Conservation (phyloP, 2,113 vertebrate genomes). For the Triplophysa siluroides region DNA sequence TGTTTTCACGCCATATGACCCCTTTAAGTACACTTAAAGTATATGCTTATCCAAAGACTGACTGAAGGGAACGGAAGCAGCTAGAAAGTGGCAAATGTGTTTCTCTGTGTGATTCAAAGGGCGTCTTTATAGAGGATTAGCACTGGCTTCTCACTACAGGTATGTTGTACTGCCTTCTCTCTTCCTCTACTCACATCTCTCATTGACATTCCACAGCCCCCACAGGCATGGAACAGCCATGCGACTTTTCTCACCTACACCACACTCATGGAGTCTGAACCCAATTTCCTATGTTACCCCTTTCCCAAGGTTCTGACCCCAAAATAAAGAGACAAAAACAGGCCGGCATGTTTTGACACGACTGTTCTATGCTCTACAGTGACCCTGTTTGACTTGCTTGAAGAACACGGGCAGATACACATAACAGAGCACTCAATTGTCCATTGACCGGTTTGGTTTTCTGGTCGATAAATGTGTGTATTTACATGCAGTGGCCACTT, state of each 20-base stretch:
- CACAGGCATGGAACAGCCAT: slow-evolving; percentile 45
- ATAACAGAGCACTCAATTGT: neutral
- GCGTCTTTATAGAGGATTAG: slow-evolving; percentile 67
- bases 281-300: slow-evolving; percentile 25
- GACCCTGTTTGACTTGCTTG: neutral
- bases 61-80: neutral
- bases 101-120: slow-evolving; percentile 57
- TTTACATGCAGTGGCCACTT: neutral
- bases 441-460: neutral
- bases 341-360: neutral
- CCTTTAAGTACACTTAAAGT: no score
- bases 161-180: slow-evolving; percentile 33
- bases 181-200: slow-evolving; percentile 44
- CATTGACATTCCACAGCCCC: slow-evolving; percentile 58
- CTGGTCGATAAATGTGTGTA: neutral
- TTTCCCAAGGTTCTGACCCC: slow-evolving; percentile 17
- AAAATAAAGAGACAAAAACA: neutral
- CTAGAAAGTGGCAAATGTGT: slow-evolving; percentile 4
- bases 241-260: slow-evolving; percentile 66
- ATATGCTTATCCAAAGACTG: no score
- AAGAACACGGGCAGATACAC: neutral
- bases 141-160: slow-evolving; percentile 54
- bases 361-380: neutral
- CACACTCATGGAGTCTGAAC: slow-evolving; percentile 50
- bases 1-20: no score